Percentiles rank a stretch among this genome's conserved stretches.
Evolutionary conservation across 2,113 vertebrate species (phyloP).

Genomic region (Apus apus): DNA sequence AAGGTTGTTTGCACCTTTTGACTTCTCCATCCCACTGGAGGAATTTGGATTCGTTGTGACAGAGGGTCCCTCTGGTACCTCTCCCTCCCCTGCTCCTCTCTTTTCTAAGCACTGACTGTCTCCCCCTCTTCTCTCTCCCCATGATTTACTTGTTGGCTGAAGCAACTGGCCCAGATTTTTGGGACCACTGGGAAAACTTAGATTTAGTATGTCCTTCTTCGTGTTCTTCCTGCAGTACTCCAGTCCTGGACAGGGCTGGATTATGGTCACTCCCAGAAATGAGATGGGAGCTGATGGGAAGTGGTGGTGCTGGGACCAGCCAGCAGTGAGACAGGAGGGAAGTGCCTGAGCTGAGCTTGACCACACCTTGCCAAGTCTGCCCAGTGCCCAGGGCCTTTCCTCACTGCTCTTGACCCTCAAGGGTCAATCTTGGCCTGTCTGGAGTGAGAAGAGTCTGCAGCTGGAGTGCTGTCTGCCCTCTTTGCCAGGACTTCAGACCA

Average conservation of each 20-base stretch:
- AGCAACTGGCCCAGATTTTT: not conserved
- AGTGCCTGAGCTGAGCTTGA: not conserved
- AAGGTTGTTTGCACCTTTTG: not conserved
- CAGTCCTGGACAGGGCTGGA: not conserved
- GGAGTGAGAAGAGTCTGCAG: not conserved
- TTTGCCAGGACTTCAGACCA: not conserved
- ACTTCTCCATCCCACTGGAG: not conserved
- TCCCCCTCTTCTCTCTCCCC: not conserved
- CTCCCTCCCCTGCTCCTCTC: not conserved
- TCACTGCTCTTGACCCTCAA: not conserved
- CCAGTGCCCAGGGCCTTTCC: not conserved
- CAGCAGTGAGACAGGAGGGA: not conserved
- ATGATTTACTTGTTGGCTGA: not conserved
- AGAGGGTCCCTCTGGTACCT: not conserved
- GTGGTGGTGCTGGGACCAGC: not conserved
- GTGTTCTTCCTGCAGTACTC: not conserved
- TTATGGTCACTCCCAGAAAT: not conserved
- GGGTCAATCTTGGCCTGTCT: not conserved
- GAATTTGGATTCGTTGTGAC: not conserved
- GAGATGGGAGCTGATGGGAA: not conserved
- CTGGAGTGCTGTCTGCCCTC: not conserved
- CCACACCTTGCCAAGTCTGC: not conserved
- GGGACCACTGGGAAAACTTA: not conserved
- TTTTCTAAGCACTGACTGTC: not conserved
- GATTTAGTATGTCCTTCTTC: not conserved